Percentiles rank a stretch among this genome's conserved stretches.
These are phyloP conservation scores for Troglohyphantes excavatus DNA, from an alignment of 2,888 invertebrate genomes.

Conservation along the genomic window DNA sequence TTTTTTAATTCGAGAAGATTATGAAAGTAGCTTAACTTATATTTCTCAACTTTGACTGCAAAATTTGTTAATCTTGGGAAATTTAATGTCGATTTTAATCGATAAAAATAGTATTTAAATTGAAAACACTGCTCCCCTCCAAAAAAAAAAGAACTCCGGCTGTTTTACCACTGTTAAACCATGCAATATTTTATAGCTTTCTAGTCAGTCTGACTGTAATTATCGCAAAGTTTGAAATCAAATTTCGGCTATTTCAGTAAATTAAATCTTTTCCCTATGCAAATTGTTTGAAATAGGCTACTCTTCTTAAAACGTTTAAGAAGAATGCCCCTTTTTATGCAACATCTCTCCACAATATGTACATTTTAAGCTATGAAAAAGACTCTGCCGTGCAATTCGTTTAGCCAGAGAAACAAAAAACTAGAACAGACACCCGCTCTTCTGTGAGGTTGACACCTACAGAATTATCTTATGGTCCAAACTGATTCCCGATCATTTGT, in stretches of 20 bases:
- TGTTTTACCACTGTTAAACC: background rate
- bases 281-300: background rate
- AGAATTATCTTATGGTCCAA: conserved; percentile 33
- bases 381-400: background rate
- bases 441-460: background rate
- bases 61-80: background rate
- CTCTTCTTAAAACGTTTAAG: too few relatives aligned
- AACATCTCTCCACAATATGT: too few relatives aligned
- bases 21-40: too few relatives aligned
- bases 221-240: background rate
- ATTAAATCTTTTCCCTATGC: background rate
- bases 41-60: background rate
- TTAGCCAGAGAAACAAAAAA: background rate
- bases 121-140: background rate
- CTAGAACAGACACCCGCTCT: background rate
- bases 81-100: background rate
- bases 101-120: background rate
- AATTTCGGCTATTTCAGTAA: background rate
- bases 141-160: background rate
- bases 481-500: conserved; percentile 42
- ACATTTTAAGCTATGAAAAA: too few relatives aligned
- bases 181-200: background rate
- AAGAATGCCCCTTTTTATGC: too few relatives aligned
- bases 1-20: background rate
- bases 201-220: conserved; percentile 4